phyloP scores from a whole-genome alignment of 2,113 vertebrate species.

The Poeciliopsis retropinna region DNA sequence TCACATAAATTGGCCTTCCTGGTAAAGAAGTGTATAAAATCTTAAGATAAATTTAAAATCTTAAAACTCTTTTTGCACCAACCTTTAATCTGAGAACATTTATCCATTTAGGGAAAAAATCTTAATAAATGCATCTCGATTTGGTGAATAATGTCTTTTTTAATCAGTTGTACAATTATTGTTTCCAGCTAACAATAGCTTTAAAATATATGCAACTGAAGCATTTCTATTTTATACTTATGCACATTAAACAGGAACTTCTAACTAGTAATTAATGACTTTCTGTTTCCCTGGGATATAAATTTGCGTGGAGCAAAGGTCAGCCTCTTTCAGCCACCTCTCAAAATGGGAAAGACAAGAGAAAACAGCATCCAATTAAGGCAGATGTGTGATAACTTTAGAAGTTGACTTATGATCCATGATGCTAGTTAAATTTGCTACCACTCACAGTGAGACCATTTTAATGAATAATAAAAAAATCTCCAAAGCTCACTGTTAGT shows the following conservation, averaged over 20 bases:
- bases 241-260: too few species aligned
- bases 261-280: too few species aligned
- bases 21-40: background rate
- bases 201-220: background rate
- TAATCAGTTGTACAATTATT: background rate
- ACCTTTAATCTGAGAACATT: background rate
- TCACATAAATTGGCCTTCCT: background rate
- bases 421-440: too few species aligned
- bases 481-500: background rate
- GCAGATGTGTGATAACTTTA: too few species aligned
- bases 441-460: too few species aligned
- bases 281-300: too few species aligned
- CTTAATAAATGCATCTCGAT: background rate
- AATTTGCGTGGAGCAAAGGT: too few species aligned
- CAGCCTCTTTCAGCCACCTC: too few species aligned
- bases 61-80: background rate
- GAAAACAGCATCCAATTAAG: too few species aligned
- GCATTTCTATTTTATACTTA: background rate
- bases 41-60: background rate
- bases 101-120: background rate
- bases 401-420: too few species aligned
- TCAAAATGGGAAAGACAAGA: too few species aligned
- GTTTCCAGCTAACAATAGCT: background rate
- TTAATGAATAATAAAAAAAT: background rate
- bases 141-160: background rate